Evolutionary conservation across 92 coral and sea anemone species (phyloP).

Genomic region (Metridium senile): DNA sequence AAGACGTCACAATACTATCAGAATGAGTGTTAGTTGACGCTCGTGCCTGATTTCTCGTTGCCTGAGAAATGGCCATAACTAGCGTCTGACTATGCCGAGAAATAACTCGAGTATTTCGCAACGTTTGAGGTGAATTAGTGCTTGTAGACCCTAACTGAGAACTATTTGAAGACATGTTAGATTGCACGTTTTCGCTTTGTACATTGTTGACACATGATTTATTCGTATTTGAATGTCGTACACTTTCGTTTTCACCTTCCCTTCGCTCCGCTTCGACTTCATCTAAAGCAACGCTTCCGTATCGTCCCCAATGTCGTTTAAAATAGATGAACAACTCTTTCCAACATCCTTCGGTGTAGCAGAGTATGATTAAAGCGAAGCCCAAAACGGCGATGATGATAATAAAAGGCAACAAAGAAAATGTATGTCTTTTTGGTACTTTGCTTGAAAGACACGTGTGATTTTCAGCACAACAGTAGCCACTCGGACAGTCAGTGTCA

Average conservation of each 20-base stretch:
- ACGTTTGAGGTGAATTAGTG: conserved; percentile 10
- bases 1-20: background rate
- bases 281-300: conserved; percentile 34
- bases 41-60: conserved; percentile 1
- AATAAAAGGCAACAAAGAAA: conserved; percentile 33
- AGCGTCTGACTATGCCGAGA: conserved; percentile 3
- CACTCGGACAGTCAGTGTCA: conserved; percentile 28
- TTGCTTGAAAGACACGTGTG: conserved; percentile 14
- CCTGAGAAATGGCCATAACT: conserved; percentile 2
- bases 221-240: background rate
- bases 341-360: conserved; percentile 56
- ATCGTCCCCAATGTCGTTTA: conserved; percentile 22
- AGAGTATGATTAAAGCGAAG: conserved; percentile 35
- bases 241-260: conserved; percentile 22
- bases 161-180: background rate
- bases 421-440: conserved; percentile 3
- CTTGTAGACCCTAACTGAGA: background rate
- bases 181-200: background rate
- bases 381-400: conserved; percentile 37
- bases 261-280: conserved; percentile 34
- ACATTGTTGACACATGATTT: conserved; percentile 4
- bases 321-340: conserved; percentile 25
- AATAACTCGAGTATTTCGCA: conserved; percentile 26
- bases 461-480: conserved; percentile 5
- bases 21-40: conserved; percentile 2